A percentile compares a stretch with the other conserved stretches of the same genome.
Conservation (phyloP, 2,888 invertebrate species). For the Axea sp. region DNA sequence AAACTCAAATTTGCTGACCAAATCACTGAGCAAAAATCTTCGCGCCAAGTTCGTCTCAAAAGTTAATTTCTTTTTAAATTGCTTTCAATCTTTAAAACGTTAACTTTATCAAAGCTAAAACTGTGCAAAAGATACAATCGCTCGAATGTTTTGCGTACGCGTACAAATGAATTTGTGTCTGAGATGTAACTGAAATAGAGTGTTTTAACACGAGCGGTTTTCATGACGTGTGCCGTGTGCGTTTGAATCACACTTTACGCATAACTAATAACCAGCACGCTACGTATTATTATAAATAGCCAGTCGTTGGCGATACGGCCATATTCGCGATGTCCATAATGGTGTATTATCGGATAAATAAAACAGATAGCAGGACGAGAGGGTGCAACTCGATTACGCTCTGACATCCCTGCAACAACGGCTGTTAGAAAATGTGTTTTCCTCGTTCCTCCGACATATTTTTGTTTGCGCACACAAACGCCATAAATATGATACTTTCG, state of each 20-base stretch:
- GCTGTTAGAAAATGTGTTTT: constrained; percentile 64
- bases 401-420: constrained; percentile 70
- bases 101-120: too few relatives aligned
- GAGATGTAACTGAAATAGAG: constrained; percentile 5
- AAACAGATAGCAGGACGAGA: constrained; percentile 76
- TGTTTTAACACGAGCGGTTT: too few relatives aligned
- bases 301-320: constrained; percentile 78
- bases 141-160: too few relatives aligned
- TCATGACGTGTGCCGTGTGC: constrained; percentile 62
- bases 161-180: constrained; percentile 13
- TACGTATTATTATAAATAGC: constrained; percentile 79
- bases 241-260: constrained; percentile 73
- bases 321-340: constrained; percentile 77
- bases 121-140: too few relatives aligned
- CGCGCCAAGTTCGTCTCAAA: too few relatives aligned
- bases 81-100: too few relatives aligned
- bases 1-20: too few relatives aligned
- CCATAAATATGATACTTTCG: constrained; percentile 55
- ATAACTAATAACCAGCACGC: constrained; percentile 78
- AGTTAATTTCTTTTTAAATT: too few relatives aligned
- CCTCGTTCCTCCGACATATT: constrained; percentile 55
- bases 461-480: constrained; percentile 59
- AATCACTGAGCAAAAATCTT: too few relatives aligned
- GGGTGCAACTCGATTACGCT: constrained; percentile 77
- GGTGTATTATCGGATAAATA: constrained; percentile 80